Conservation (phyloP, 2,113 vertebrate species). For the Larimichthys crocea region DNA sequence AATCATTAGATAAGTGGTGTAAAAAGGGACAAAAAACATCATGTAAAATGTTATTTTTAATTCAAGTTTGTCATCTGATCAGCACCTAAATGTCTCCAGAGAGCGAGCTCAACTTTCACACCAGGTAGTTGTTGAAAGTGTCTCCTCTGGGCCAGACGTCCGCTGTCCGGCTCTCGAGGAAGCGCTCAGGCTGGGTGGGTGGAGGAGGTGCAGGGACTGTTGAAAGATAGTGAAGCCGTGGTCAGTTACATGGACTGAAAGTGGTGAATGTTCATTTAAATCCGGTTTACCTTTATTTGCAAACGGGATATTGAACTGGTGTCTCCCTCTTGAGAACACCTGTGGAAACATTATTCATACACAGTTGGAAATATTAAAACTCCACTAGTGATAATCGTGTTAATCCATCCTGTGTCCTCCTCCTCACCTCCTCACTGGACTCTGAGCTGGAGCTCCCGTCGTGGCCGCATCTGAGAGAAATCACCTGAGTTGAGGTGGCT, state of each 20-base stretch:
- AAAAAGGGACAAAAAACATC: not conserved
- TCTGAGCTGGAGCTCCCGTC: conserved; percentile 73
- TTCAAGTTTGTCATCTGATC: not conserved
- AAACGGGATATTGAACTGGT: conserved; percentile 24
- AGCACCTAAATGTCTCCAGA: conserved; percentile 4
- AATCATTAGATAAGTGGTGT: not conserved
- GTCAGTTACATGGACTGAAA: conserved; percentile 4
- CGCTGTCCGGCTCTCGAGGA: not conserved
- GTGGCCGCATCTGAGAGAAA: conserved; percentile 61
- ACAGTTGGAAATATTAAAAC: too few species aligned
- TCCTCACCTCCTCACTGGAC: conserved; percentile 77
- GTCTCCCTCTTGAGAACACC: conserved; percentile 39
- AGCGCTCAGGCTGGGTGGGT: not conserved
- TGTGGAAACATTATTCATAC: conserved; percentile 20
- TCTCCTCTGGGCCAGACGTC: conserved; percentile 43
- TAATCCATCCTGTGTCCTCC: not conserved
- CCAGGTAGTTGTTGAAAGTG: conserved; percentile 60
- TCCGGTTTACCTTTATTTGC: conserved; percentile 48
- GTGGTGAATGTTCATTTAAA: not conserved
- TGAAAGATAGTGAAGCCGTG: not conserved
- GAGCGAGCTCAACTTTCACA: conserved; percentile 35
- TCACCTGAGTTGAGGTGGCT: conserved; percentile 23
- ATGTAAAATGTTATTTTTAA: not conserved
- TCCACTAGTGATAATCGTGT: too few species aligned
- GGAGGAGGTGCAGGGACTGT: conserved; percentile 29